Percentiles rank a stretch among this genome's conserved stretches.
Conservation (phyloP, 2,888 invertebrate species). For the Tachina lurida region DNA sequence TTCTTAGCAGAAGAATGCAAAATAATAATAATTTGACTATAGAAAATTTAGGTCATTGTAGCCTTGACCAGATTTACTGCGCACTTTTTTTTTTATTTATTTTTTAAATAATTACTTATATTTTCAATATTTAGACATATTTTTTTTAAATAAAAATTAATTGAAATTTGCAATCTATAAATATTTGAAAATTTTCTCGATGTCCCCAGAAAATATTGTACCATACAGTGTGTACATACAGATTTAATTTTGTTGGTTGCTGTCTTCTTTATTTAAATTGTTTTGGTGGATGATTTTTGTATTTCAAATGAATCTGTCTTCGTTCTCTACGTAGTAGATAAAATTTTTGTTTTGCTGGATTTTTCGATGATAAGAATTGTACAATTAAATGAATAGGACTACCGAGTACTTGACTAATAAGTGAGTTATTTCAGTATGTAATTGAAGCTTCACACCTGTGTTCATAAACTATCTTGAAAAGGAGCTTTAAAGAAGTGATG, state of each 20-base stretch:
- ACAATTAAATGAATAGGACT: neutral
- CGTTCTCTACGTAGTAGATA: neutral
- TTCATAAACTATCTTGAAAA: too few relatives aligned
- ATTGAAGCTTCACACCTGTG: neutral
- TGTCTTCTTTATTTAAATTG: too few relatives aligned
- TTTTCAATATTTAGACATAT: neutral
- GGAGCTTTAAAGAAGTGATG: too few relatives aligned
- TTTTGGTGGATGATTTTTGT: constrained; percentile 9
- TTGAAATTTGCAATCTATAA: neutral
- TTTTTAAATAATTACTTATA: neutral
- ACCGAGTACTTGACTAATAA: neutral
- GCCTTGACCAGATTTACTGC: constrained; percentile 73
- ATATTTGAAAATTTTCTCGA: too few relatives aligned
- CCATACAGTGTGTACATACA: neutral
- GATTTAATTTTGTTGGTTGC: neutral
- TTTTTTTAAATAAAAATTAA: neutral
- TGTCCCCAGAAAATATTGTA: too few relatives aligned
- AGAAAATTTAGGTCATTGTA: constrained; percentile 70
- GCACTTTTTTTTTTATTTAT: constrained; percentile 47
- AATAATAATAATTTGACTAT: constrained; percentile 13
- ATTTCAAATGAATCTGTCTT: neutral
- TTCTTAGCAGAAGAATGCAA: neutral
- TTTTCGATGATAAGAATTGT: neutral
- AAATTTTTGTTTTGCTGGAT: neutral
- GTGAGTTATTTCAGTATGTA: neutral